Evolutionary conservation across 2,888 invertebrate genomes (phyloP), one percentile per base, ranked within the genome.

Genomic region (Horisme vitalbata): DNA sequence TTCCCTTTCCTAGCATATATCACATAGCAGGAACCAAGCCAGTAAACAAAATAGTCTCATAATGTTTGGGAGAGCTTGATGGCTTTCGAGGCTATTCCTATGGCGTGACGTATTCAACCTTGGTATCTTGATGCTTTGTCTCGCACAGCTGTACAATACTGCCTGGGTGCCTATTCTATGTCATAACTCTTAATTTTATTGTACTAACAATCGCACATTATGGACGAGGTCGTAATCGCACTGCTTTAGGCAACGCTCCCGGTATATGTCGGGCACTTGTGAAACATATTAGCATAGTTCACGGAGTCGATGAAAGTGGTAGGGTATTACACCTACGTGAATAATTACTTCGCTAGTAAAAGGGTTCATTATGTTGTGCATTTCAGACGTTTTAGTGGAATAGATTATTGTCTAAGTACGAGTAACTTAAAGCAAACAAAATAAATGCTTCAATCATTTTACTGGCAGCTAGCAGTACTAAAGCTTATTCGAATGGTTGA

Each of bases 181-280:
- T 33, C 37, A 60, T 47, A 60, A 59, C 44, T 73, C 72, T 77
- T 81, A 83, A 84, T 80, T 84, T 77, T 81, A 83, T 80, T 85
- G 76, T 79, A 69, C 71, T 81, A 80, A 83, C 80, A 83, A 77
- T 81, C 71, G 72, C 66, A 75, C 68, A 70, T 74, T 75, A 75
- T 66, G 57, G 65, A 61, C 75, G 76, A 74, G 75, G 73, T 65
- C 75, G 62, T 59, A 71, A 68, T 72, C 62, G 61, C 59, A 43
- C 33, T 24, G 43, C 43, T 63, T 57, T 52, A 53, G 65, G 62
- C 62, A 64, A 66, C 61, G 61, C 63, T 65, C 62, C 59, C 52
- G 61, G 56, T 54, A 57, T 61, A 66, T 59, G 59, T 68, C 62
- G 68, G 59, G 57, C 64, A 57, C 52, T 74, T 71, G 58, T 58